A percentile compares a stretch with the other conserved stretches of the same genome.
Evolutionary conservation across 1,140 invertebrate species (phyloP).

Genomic region (Drosophila parvula): DNA sequence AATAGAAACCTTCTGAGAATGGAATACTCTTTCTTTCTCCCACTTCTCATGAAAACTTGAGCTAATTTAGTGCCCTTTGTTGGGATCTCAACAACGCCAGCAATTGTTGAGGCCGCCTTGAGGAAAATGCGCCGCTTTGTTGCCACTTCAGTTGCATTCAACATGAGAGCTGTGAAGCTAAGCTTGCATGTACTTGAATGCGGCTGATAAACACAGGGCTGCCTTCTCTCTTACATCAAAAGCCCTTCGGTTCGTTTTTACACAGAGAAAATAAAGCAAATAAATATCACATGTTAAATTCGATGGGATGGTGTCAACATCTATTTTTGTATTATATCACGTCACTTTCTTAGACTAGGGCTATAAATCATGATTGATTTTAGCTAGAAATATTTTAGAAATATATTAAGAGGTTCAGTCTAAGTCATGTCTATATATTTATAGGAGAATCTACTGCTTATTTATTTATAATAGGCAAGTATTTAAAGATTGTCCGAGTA

Average conservation of each 20-base stretch:
- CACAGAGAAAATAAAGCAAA: constrained; percentile 7
- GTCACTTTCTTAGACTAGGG: too few species aligned
- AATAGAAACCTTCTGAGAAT: neutral
- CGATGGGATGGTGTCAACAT: constrained; percentile 4
- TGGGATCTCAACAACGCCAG: constrained; percentile 19
- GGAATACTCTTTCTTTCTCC: neutral
- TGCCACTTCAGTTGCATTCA: constrained; percentile 22
- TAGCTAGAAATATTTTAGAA: too few species aligned
- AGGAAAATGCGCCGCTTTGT: constrained; percentile 51
- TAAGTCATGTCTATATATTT: too few species aligned
- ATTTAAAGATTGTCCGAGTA: neutral
- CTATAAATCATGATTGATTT: too few species aligned
- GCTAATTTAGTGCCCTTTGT: constrained; percentile 34
- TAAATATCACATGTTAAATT: neutral
- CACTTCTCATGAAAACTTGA: neutral
- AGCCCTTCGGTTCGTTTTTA: neutral
- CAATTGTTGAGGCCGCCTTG: constrained; percentile 26
- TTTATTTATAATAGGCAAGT: neutral
- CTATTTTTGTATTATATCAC: neutral
- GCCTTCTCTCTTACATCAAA: constrained; percentile 14
- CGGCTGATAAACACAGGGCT: constrained; percentile 16
- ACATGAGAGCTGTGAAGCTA: neutral
- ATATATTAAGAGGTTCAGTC: too few species aligned
- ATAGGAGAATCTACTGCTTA: too few species aligned
- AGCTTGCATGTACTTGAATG: constrained; percentile 8